A percentile compares a stretch with the other conserved stretches of the same genome.
phyloP scores from a whole-genome alignment of 2,888 invertebrate genomes.

The Drosophila paranaensis region DNA sequence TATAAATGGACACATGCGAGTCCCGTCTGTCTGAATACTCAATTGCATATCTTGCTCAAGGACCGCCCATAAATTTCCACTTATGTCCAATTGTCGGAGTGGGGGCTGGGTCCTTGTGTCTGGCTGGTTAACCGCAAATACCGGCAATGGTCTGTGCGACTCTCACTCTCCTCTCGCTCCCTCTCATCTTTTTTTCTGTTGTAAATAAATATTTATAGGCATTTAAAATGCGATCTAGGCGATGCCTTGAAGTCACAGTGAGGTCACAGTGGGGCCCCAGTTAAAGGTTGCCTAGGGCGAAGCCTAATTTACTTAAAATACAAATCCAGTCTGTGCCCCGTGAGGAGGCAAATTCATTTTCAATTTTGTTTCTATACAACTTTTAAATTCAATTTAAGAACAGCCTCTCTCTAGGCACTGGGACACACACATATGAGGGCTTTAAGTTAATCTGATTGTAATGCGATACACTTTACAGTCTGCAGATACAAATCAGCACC shows the following conservation, averaged over 20 bases:
- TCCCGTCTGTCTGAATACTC: constrained; percentile 38
- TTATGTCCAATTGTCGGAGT: constrained; percentile 31
- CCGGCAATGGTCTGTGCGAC: constrained; percentile 18
- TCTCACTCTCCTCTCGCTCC: not conserved
- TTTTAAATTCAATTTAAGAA: constrained; percentile 72
- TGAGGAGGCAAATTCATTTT: constrained; percentile 62
- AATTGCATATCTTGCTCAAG: constrained; percentile 64
- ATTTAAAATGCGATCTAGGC: constrained; percentile 64
- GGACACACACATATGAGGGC: constrained; percentile 50
- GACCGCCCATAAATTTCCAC: constrained; percentile 58
- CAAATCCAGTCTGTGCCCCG: constrained; percentile 21
- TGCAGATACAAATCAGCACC: constrained; percentile 76
- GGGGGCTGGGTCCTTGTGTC: constrained; percentile 1
- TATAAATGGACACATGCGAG: constrained; percentile 55
- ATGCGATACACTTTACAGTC: constrained; percentile 77
- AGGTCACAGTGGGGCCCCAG: constrained; percentile 6
- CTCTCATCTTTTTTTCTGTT: not conserved
- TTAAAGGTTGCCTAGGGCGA: constrained; percentile 12
- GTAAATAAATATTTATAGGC: constrained; percentile 73
- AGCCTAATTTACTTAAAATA: constrained; percentile 71
- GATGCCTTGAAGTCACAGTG: too few relatives aligned
- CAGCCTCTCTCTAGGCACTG: constrained; percentile 9
- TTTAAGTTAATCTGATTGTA: constrained; percentile 77
- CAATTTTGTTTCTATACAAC: constrained; percentile 69
- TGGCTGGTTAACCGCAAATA: constrained; percentile 50